These are phyloP conservation scores for Drosophila lutescens DNA, from an alignment of 2,888 invertebrate species.

Conservation along the genomic window DNA sequence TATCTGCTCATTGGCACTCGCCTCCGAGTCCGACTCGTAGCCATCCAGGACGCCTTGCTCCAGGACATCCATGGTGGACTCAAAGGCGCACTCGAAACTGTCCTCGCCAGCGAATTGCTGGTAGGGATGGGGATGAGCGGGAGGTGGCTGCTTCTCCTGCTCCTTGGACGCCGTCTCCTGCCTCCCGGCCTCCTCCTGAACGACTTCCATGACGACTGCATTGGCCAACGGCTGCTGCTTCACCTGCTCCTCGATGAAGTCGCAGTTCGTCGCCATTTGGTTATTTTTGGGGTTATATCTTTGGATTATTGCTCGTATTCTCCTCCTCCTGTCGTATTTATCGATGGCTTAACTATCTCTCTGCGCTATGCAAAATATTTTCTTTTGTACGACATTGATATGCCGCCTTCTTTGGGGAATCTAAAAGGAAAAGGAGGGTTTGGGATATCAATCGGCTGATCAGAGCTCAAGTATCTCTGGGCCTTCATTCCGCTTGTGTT, in stretches of 20 bases:
- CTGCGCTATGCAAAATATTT: constrained; percentile 59
- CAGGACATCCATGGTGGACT: constrained; percentile 83
- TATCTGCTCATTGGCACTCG: constrained; percentile 66
- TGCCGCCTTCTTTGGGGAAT: constrained; percentile 42
- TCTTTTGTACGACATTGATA: constrained; percentile 81
- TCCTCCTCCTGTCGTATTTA: constrained; percentile 9
- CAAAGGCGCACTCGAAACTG: constrained; percentile 83
- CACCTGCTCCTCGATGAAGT: constrained; percentile 73
- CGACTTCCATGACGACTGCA: constrained; percentile 19
- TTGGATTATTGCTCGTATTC: constrained; percentile 8
- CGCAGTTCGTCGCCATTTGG: constrained; percentile 82
- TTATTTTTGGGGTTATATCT: constrained; percentile 14
- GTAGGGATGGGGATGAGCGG: constrained; percentile 5
- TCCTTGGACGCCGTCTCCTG: constrained; percentile 53
- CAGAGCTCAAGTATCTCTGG: background rate
- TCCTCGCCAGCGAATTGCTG: constrained; percentile 65
- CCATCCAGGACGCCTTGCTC: constrained; percentile 80
- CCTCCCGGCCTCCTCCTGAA: constrained; percentile 28
- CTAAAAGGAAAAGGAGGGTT: constrained; percentile 50
- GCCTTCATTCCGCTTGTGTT: constrained; percentile 64
- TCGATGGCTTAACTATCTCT: constrained; percentile 12
- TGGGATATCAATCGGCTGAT: constrained; percentile 12
- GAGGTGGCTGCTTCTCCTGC: background rate
- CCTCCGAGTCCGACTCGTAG: constrained; percentile 82
- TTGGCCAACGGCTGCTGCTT: constrained; percentile 58